Evolutionary conservation across 1,140 invertebrate species (phyloP).

Genomic region (Pseudachorutes palmiensis): DNA sequence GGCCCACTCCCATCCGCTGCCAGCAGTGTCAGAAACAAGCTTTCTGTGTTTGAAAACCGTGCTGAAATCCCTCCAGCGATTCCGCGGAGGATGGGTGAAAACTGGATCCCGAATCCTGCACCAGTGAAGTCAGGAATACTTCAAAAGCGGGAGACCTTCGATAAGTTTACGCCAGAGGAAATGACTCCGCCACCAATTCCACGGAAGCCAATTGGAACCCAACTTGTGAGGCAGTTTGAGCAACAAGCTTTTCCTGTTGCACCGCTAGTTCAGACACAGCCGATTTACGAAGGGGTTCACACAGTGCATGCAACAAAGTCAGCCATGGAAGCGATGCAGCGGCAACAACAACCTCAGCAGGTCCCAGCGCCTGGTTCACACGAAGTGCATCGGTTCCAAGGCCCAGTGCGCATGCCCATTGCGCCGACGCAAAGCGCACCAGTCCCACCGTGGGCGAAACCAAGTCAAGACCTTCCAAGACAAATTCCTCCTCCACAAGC

Average conservation of each 20-base stretch:
- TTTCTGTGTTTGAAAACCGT: conserved; percentile 5
- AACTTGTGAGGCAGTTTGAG: background rate
- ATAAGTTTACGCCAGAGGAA: conserved; percentile 17
- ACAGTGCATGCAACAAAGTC: conserved; percentile 36
- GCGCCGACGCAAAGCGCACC: conserved; percentile 24
- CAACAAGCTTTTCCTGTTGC: background rate
- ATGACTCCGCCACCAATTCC: conserved; percentile 17
- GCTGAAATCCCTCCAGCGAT: background rate
- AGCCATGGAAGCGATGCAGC: conserved; percentile 32
- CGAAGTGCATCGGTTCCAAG: too few species aligned
- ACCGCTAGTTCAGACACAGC: background rate
- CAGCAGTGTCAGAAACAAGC: conserved; percentile 1
- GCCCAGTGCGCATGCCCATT: too few species aligned
- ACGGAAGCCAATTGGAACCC: background rate
- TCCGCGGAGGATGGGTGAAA: background rate
- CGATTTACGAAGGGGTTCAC: conserved; percentile 31
- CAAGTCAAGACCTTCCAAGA: background rate
- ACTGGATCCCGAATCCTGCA: background rate
- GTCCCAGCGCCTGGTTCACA: conserved; percentile 9
- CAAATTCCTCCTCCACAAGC: background rate
- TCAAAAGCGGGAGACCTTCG: background rate
- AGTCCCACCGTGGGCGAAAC: conserved; percentile 26
- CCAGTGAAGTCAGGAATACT: background rate
- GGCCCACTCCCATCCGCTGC: background rate
- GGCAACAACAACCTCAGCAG: background rate